Evolutionary conservation across 2,888 invertebrate genomes (phyloP).

Genomic region (Lasioglossum malachurum): DNA sequence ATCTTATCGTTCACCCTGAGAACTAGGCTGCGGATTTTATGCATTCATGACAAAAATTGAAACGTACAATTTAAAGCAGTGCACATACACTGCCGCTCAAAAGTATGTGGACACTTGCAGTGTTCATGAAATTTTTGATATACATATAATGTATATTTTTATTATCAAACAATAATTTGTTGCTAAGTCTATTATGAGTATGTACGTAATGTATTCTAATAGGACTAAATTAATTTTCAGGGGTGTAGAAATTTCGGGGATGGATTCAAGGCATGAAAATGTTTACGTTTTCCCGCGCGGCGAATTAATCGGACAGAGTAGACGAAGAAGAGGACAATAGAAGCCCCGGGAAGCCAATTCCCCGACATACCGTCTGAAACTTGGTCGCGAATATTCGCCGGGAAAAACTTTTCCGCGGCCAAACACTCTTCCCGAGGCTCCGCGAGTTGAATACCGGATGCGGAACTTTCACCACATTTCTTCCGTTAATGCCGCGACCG

Average conservation of each 20-base stretch:
- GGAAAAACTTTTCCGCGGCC: slow-evolving; percentile 52
- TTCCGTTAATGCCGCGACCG: slow-evolving; percentile 62
- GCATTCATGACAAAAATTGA: too few relatives aligned
- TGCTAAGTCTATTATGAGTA: too few relatives aligned
- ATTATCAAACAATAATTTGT: too few relatives aligned
- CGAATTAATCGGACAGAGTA: slow-evolving; percentile 45
- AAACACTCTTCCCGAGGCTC: slow-evolving; percentile 51
- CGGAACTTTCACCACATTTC: slow-evolving; percentile 72
- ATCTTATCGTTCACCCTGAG: neutral
- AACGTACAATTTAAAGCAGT: too few relatives aligned
- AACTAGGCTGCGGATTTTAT: neutral
- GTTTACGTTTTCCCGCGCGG: neutral
- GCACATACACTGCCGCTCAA: too few relatives aligned
- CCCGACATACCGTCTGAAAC: slow-evolving; percentile 31
- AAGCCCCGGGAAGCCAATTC: slow-evolving; percentile 44
- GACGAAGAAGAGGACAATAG: slow-evolving; percentile 18
- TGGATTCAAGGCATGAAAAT: neutral
- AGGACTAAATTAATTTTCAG: neutral
- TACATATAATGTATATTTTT: too few relatives aligned
- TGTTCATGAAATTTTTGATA: too few relatives aligned
- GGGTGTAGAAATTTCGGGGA: neutral
- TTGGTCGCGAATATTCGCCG: slow-evolving; percentile 50
- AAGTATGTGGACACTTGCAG: too few relatives aligned
- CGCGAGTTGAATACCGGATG: slow-evolving; percentile 66
- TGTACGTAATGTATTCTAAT: too few relatives aligned